Percentiles rank a stretch among this genome's conserved stretches.
phyloP scores from a whole-genome alignment of 1,140 invertebrate species.

The Orchesella cincta region DNA sequence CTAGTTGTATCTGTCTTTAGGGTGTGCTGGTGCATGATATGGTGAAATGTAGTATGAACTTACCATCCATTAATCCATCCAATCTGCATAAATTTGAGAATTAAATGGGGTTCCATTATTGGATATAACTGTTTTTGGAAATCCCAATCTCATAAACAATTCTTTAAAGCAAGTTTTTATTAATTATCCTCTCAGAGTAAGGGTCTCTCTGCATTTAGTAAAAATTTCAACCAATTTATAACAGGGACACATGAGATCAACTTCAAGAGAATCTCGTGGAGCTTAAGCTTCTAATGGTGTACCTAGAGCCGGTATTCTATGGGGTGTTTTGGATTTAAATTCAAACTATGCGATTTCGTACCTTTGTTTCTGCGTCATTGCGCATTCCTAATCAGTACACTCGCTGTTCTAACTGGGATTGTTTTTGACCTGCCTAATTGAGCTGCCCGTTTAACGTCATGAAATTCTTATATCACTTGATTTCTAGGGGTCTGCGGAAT shows the following conservation, averaged over 20 bases:
- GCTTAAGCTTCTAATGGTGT: not conserved
- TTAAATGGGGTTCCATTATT: slow-evolving; percentile 20
- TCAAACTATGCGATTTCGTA: slow-evolving; percentile 15
- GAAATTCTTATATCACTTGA: not conserved
- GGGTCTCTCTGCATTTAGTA: slow-evolving; percentile 47
- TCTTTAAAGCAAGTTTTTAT: slow-evolving; percentile 36
- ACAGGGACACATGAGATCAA: slow-evolving; percentile 50
- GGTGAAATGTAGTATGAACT: slow-evolving; percentile 40
- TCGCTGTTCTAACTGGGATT: not conserved
- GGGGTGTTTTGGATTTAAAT: not conserved
- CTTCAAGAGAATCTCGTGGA: slow-evolving; percentile 46
- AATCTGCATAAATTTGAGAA: not conserved
- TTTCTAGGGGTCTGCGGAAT: not conserved
- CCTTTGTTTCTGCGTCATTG: slow-evolving; percentile 13
- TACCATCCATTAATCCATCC: not conserved
- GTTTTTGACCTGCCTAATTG: slow-evolving; percentile 2
- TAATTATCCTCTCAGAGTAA: slow-evolving; percentile 41
- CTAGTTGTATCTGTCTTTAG: slow-evolving; percentile 40
- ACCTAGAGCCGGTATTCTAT: not conserved
- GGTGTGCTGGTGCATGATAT: slow-evolving; percentile 46
- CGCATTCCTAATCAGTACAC: slow-evolving; percentile 21
- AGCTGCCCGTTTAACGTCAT: not conserved
- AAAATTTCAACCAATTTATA: slow-evolving; percentile 45
- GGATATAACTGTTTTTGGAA: not conserved
- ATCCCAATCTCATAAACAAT: not conserved